Percentiles rank a stretch among this genome's conserved stretches.
Evolutionary conservation across 2,888 invertebrate species (phyloP).

Genomic region (Drosophila neonasuta): DNA sequence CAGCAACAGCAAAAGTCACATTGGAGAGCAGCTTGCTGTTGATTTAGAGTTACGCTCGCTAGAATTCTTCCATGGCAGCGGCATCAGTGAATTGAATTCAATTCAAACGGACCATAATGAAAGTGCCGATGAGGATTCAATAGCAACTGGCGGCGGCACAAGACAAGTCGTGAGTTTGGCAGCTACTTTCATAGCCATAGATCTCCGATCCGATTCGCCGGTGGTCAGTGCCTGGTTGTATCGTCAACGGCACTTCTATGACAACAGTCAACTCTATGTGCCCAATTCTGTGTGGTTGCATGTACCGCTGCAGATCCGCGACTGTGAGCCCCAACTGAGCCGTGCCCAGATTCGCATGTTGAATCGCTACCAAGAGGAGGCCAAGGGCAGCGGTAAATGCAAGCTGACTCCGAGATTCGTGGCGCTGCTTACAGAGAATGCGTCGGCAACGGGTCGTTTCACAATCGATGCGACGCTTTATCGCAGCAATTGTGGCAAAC

Average conservation of each 20-base stretch:
- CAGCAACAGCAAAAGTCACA: constrained; percentile 5
- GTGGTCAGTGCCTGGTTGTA: constrained; percentile 44
- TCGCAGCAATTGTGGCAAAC: constrained; percentile 64
- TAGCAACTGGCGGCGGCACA: constrained; percentile 9
- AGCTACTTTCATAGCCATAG: constrained; percentile 80
- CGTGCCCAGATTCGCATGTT: constrained; percentile 67
- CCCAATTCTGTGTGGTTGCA: constrained; percentile 58
- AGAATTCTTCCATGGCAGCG: constrained; percentile 66
- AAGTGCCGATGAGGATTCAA: constrained; percentile 15
- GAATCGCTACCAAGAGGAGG: constrained; percentile 76
- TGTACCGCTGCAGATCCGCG: constrained; percentile 46
- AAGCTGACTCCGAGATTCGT: constrained; percentile 31
- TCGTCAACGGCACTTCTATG: constrained; percentile 46
- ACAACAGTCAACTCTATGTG: constrained; percentile 58
- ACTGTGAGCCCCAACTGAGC: constrained; percentile 36
- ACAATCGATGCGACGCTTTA: constrained; percentile 64
- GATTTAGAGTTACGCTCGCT: constrained; percentile 54
- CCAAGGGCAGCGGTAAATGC: constrained; percentile 34
- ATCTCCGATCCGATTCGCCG: constrained; percentile 66
- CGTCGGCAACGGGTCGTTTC: constrained; percentile 31
- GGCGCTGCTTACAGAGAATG: constrained; percentile 29
- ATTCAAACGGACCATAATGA: background rate
- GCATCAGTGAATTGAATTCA: background rate
- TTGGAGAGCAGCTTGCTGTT: constrained; percentile 7
- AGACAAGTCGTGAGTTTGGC: constrained; percentile 41